Base-by-base conservation (phyloP, 2,888 invertebrate genomes). In the Mythimna impura region DNA sequence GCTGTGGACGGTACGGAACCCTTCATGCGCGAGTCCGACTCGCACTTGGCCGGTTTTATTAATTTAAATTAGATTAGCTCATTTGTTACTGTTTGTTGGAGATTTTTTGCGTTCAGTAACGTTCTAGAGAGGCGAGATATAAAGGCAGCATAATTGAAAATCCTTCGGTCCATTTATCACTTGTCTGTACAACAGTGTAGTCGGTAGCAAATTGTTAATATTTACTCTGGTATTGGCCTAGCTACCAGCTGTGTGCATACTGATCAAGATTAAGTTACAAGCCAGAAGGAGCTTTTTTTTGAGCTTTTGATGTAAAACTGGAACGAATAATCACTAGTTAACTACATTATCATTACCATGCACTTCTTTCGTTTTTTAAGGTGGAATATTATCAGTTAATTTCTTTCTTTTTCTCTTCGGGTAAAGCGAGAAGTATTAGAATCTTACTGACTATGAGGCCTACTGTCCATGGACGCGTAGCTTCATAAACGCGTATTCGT, bases 81-180 rank as follows among this genome's bases (percentile, higher is more conserved):
- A 60, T 69, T 50, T 61, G 54, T 77, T 40, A 69, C 14, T 73
- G 50, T 43, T 14, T 54, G n/a, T 65, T 50, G n/a, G 9, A 50
- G 52, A n/a, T 50, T 68, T 67, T 80, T 80, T 65, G 50, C 54
- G 20, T 64, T 61, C 69, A 75, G 54, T 57, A 78, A 40, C 58
- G 66, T 7, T 55, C 34, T 30, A 6, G 34, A 52, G 66, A 12
- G 57, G 30, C 10, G 61, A 43, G 30, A 61, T 61, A 57, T 64
- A 63, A 60, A 74, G 60, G 30, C 25, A 67, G 60, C 40, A 25
- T 80, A 75, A 66, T 78, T 76, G 64, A 76, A 68, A 79, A 71
- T 55, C 30, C 34, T 63, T 52, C 40, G 25, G 58, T 47, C 54
- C 40, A 76, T 78, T 81, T 70, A 78, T 81, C 76, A 81, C 47